Evolutionary conservation across 1,140 invertebrate genomes (phyloP).

Genomic region (Cotesia chilonis): DNA sequence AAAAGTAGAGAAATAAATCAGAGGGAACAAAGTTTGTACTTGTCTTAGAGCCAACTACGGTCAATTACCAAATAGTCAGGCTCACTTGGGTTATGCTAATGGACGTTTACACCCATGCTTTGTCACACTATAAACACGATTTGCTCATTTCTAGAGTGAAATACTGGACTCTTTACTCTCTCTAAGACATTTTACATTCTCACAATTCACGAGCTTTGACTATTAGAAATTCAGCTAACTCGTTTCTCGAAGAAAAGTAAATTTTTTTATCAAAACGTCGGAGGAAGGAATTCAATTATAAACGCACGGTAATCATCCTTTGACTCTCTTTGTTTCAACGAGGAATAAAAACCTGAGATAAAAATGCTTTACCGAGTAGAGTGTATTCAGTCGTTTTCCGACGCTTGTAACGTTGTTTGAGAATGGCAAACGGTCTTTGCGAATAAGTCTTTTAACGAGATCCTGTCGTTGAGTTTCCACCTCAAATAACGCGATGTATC

Average conservation of each 20-base stretch:
- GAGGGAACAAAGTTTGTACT: neutral
- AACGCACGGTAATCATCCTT: too few relatives aligned
- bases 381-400: neutral
- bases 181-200: neutral
- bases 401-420: neutral
- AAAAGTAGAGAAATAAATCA: neutral
- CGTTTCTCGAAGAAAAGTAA: too few relatives aligned
- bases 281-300: neutral
- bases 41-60: conserved; percentile 15
- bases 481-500: neutral
- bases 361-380: neutral
- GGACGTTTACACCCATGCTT: conserved; percentile 16
- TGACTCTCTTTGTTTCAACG: too few relatives aligned
- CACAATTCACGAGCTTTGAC: too few relatives aligned
- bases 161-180: neutral
- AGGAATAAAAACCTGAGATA: too few relatives aligned
- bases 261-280: too few relatives aligned
- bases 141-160: neutral
- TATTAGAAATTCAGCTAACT: too few relatives aligned
- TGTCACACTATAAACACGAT: conserved; percentile 5
- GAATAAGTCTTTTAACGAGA: conserved; percentile 9
- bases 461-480: conserved; percentile 8
- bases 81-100: conserved; percentile 19
- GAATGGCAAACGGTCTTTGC: neutral
- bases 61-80: conserved; percentile 23